A percentile compares a stretch with the other conserved stretches of the same genome.
phyloP scores from a whole-genome alignment of 2,113 vertebrate genomes.

The Phylloscopus trochiloides region DNA sequence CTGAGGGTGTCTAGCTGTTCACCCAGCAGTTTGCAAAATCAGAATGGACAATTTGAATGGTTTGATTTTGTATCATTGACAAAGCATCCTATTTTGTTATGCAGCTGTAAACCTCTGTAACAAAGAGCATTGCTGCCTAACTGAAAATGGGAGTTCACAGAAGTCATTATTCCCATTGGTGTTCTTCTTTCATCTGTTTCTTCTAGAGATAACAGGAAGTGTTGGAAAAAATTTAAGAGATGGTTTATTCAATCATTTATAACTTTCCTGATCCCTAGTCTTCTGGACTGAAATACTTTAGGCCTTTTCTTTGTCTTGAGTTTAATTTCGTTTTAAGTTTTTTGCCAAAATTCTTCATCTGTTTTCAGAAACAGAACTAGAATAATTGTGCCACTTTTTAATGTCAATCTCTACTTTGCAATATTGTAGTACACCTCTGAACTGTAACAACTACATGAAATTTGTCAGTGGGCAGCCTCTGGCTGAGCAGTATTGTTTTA shows the following conservation, averaged over 20 bases:
- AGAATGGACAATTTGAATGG: not conserved
- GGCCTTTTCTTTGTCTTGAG: not conserved
- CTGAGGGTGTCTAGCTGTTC: not conserved
- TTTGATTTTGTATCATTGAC: not conserved
- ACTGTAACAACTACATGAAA: not conserved
- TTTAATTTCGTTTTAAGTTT: slow-evolving; percentile 10
- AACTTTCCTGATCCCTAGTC: not conserved
- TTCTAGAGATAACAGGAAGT: not conserved
- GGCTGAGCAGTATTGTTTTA: not conserved
- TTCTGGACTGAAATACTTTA: not conserved
- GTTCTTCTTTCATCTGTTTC: not conserved
- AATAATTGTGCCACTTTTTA: not conserved
- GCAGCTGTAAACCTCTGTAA: not conserved
- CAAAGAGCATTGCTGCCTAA: not conserved
- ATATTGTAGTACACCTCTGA: not conserved
- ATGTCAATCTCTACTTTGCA: not conserved
- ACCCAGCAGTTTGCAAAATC: not conserved
- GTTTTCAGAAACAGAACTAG: not conserved
- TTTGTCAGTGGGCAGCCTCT: not conserved
- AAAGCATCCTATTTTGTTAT: not conserved
- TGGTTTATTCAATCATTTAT: not conserved
- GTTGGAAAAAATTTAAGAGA: not conserved
- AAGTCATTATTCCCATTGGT: not conserved
- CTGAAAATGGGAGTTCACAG: not conserved
- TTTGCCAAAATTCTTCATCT: not conserved